Percentiles rank a stretch among this genome's conserved stretches.
Conservation (phyloP, 2,113 vertebrate genomes). For the Cinclus cinclus region DNA sequence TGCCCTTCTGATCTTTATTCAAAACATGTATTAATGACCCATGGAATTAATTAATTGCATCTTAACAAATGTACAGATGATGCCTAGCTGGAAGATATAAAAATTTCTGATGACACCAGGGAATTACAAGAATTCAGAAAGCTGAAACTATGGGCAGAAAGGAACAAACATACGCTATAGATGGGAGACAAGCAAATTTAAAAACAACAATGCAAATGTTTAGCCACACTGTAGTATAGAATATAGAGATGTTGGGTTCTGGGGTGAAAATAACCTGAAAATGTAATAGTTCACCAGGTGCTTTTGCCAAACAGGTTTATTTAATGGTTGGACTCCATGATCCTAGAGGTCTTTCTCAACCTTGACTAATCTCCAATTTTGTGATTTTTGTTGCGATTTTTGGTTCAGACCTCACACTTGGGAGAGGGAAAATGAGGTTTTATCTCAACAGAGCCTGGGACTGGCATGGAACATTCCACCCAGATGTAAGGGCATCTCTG, state of each 20-base stretch:
- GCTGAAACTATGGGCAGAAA: not conserved
- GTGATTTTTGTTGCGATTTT: not conserved
- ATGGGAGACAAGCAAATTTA: not conserved
- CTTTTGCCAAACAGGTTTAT: not conserved
- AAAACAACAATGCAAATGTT: not conserved
- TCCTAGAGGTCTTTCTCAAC: not conserved
- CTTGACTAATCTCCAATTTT: not conserved
- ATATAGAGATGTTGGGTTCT: not conserved
- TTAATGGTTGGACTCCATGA: not conserved
- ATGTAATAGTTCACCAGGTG: not conserved
- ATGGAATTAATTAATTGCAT: not conserved
- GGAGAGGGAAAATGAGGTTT: not conserved
- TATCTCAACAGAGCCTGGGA: not conserved
- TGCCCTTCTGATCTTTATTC: not conserved
- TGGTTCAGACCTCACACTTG: not conserved
- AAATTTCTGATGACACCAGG: not conserved
- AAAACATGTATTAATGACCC: not conserved
- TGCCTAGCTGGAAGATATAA: not conserved
- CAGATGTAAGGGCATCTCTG: not conserved
- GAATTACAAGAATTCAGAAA: not conserved
- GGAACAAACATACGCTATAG: not conserved
- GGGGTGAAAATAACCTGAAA: not conserved
- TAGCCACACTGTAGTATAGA: not conserved
- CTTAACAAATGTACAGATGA: not conserved
- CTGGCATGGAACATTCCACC: not conserved